Evolutionary conservation across 2,888 invertebrate genomes (phyloP), one percentile per base, ranked within the genome.

Genomic region (Julus scandinavius): DNA sequence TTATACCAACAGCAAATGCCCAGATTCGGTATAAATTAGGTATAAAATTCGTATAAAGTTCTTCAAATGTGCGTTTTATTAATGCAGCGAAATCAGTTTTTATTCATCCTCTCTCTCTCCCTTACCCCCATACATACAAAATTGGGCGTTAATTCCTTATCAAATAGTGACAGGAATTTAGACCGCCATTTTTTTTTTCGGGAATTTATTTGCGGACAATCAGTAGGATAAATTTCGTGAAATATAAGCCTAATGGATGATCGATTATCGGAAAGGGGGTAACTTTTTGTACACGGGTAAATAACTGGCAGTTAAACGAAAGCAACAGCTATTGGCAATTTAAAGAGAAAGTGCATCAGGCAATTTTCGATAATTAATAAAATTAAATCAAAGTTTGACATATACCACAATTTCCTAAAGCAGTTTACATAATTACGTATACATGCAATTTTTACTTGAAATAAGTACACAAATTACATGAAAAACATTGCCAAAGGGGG

Each of bases 81-180:
- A 45, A 45, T 45, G 45, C 45, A 5, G 45, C 45, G 45, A 45
- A 45, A 29, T 72, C 9, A 11, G 72, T 6, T 29, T 38, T 38
- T n/a, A 38, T 80, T 38, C 2, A 11, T 38, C 7, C 38, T 38
- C 38, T 20, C 38, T 20, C 45, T 45, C 45, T 45, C 45, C 45
- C 45, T 45, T 45, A 7, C 45, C 45, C 45, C 45, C 5, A 38
- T 80, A 80, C 29, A 80, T 80, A 80, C 29, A 38, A 13, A 80
- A 80, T 80, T 80, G 38, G 80, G 80, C 13, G 80, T 13, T 80
- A 80, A 80, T 80, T 80, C 38, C 80, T 80, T 80, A 80, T 80
- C 80, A 11, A 20, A 13, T 20, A 13, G 38, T 80, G 80, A 80
- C 80, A 80, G 80, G 80, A 80, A 80, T 80, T 72, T 80, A 38